These are phyloP conservation scores for Thelaira solivaga DNA, from an alignment of 2,888 invertebrate species.

Conservation along the genomic window DNA sequence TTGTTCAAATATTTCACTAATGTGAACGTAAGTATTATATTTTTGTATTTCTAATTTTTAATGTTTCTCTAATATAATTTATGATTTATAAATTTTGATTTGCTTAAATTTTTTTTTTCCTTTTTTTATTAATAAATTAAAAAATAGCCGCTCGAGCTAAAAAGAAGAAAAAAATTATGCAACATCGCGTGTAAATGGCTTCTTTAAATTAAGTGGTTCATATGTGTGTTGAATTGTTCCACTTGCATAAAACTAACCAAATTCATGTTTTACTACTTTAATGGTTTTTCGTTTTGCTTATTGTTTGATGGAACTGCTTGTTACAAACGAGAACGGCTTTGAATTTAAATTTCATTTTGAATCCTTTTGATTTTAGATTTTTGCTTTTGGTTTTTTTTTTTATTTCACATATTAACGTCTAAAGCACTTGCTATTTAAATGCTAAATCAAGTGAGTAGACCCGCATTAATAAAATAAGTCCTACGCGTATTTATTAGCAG, in stretches of 20 bases:
- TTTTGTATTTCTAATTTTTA: constrained; percentile 3
- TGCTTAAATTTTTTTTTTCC: constrained; percentile 22
- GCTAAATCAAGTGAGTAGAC: too few species aligned
- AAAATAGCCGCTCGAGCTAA: constrained; percentile 14
- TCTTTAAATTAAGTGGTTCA: constrained; percentile 34
- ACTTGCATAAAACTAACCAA: constrained; percentile 19
- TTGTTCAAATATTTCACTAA: too few species aligned
- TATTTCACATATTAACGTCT: too few species aligned
- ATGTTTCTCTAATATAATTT: constrained; percentile 43
- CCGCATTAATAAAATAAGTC: too few species aligned
- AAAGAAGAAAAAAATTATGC: constrained; percentile 8
- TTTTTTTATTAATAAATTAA: constrained; percentile 32
- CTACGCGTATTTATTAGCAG: too few species aligned
- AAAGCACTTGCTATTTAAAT: too few species aligned
- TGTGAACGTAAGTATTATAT: constrained; percentile 19
- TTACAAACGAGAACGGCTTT: background rate
- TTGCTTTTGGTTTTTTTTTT: too few species aligned
- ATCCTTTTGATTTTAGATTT: too few species aligned
- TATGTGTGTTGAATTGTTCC: constrained; percentile 8
- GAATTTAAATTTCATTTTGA: constrained; percentile 8
- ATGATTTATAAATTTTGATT: constrained; percentile 34
- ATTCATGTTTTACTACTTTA: constrained; percentile 47
- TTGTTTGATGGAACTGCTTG: constrained; percentile 31
- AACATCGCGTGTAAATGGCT: constrained; percentile 60
- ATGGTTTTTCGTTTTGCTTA: background rate